Evolutionary conservation across 2,797 vertebrate species (phyloP).

Genomic region (Centropyge bicolor): DNA sequence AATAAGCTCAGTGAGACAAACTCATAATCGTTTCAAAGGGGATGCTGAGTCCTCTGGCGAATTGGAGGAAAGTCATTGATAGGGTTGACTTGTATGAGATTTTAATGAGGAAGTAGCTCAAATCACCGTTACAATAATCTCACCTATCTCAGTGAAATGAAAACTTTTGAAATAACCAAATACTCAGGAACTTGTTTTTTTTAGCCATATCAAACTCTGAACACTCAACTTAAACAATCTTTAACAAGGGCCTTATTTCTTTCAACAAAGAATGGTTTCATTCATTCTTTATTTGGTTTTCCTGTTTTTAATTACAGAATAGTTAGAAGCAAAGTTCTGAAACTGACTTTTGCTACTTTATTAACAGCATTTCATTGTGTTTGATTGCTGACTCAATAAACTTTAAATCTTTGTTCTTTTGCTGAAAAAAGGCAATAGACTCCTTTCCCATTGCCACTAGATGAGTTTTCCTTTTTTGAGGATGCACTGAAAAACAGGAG

Average conservation of each 20-base stretch:
- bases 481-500: too few species aligned
- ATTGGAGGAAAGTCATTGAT: neutral
- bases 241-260: neutral
- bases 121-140: slow-evolving; percentile 6
- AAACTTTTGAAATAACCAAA: slow-evolving; percentile 16
- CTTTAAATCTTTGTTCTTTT: neutral
- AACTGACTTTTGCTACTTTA: neutral
- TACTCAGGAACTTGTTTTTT: neutral
- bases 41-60: neutral
- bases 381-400: neutral
- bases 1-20: too few species aligned
- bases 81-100: neutral
- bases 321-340: neutral
- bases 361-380: neutral
- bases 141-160: neutral
- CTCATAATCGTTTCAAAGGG: neutral
- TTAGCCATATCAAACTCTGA: neutral
- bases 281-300: slow-evolving; percentile 11
- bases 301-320: slow-evolving; percentile 20
- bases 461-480: too few species aligned
- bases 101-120: slow-evolving; percentile 3
- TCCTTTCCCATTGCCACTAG: too few species aligned
- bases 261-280: neutral
- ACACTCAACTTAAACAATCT: too few species aligned
- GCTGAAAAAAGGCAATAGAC: too few species aligned